Conservation (phyloP, 35 echinoderm and acorn worm genomes). For the Apostichopus californicus region DNA sequence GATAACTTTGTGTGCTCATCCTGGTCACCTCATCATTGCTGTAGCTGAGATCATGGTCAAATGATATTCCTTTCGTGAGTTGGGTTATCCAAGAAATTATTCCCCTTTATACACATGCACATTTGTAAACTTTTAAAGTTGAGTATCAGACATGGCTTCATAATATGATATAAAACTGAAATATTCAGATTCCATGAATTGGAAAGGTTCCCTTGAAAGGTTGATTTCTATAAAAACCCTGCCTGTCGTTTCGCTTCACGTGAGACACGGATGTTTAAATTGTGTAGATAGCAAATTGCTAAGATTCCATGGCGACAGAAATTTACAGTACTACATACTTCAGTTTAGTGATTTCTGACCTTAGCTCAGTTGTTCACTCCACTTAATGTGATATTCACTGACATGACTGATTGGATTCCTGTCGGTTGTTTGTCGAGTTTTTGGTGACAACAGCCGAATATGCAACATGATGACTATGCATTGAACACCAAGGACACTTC, state of each 20-base stretch:
- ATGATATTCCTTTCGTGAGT: no score
- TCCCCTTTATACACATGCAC: no score
- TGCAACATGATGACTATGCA: slow-evolving; percentile 30
- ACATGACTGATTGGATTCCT: slow-evolving; percentile 23
- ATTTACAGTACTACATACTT: not conserved
- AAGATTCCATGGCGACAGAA: not conserved
- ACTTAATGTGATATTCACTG: slow-evolving; percentile 16
- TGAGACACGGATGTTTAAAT: not conserved
- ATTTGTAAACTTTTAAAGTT: no score
- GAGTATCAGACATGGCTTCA: no score
- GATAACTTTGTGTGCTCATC: no score
- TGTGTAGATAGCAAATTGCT: not conserved
- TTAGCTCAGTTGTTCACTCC: not conserved
- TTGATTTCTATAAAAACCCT: not conserved
- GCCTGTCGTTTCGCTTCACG: not conserved
- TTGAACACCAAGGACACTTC: slow-evolving; percentile 22
- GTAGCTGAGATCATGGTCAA: no score
- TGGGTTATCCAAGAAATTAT: no score
- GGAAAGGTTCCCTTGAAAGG: not conserved
- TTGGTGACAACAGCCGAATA: not conserved
- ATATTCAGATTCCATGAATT: not conserved
- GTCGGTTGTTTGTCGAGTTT: slow-evolving; percentile 31
- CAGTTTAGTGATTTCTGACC: not conserved
- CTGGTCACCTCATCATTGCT: no score
- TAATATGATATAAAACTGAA: not conserved